Evolutionary conservation across 2,888 invertebrate genomes (phyloP).

Genomic region (Parnassius apollo): DNA sequence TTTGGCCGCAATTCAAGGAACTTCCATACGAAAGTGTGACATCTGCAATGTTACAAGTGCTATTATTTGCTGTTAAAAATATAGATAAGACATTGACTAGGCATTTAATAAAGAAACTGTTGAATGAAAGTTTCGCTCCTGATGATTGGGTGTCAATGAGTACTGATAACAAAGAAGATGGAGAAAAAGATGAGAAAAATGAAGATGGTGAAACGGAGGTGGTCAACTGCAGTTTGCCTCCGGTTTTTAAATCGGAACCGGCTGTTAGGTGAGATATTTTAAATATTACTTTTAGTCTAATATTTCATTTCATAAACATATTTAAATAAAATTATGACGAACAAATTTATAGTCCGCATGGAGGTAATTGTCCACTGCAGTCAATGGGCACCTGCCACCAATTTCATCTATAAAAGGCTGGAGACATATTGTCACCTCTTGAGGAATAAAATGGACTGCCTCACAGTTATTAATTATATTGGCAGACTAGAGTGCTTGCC

Average conservation of each 20-base stretch:
- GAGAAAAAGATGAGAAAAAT: conserved; percentile 41
- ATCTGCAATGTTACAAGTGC: conserved; percentile 86
- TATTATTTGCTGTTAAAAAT: conserved; percentile 82
- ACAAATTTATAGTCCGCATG: too few species aligned
- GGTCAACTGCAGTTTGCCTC: conserved; percentile 64
- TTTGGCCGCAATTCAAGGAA: conserved; percentile 90
- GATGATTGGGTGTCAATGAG: conserved; percentile 55
- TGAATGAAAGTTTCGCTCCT: conserved; percentile 83
- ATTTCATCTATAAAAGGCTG: too few species aligned
- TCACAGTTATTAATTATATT: too few species aligned
- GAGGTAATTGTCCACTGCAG: too few species aligned
- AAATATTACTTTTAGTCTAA: background rate
- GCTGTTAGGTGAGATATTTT: conserved; percentile 70
- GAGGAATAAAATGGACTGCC: too few species aligned
- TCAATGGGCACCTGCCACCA: too few species aligned
- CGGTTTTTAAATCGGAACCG: conserved; percentile 83
- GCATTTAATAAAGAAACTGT: conserved; percentile 81
- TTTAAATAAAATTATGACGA: too few species aligned
- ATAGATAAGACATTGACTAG: conserved; percentile 79
- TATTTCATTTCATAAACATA: too few species aligned
- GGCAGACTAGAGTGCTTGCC: too few species aligned
- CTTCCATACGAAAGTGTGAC: conserved; percentile 85
- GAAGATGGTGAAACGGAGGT: conserved; percentile 28
- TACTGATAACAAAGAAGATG: conserved; percentile 47
- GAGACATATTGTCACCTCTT: too few species aligned